These are phyloP conservation scores for Ceryle rudis DNA, from an alignment of 2,797 vertebrate genomes.

Conservation along the genomic window DNA sequence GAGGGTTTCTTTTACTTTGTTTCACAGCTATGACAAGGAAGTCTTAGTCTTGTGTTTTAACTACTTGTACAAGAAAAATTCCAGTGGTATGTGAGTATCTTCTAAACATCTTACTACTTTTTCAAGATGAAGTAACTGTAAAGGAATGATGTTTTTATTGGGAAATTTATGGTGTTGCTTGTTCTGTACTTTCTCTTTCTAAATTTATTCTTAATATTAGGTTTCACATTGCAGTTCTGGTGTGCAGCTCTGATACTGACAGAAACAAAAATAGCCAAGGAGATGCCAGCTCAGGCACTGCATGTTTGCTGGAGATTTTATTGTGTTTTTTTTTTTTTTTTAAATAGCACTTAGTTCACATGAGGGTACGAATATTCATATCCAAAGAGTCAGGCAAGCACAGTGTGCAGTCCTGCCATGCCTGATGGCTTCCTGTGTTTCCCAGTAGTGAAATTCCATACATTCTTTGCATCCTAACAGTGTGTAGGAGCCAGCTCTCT, in stretches of 20 bases:
- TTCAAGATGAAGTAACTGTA: background rate
- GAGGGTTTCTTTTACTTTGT: conserved; percentile 3
- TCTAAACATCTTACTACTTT: background rate
- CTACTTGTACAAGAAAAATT: background rate
- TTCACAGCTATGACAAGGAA: background rate
- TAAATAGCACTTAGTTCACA: background rate
- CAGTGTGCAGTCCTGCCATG: background rate
- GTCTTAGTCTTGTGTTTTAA: background rate
- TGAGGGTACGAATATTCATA: background rate
- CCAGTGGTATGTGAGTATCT: background rate
- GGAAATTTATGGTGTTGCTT: background rate
- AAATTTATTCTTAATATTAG: conserved; percentile 8
- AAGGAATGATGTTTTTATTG: background rate
- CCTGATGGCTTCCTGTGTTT: background rate
- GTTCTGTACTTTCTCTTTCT: background rate
- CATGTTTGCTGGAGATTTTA: background rate
- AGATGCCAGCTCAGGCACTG: background rate
- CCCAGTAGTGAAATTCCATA: conserved; percentile 33
- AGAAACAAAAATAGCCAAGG: conserved; percentile 11
- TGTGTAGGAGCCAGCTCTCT: background rate
- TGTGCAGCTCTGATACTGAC: background rate
- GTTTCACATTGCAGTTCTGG: conserved; percentile 32
- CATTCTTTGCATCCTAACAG: conserved; percentile 2
- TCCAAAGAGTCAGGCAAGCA: background rate
- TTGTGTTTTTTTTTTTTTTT: background rate